phyloP scores from a whole-genome alignment of 2,888 invertebrate species.

The Patella caerulea region DNA sequence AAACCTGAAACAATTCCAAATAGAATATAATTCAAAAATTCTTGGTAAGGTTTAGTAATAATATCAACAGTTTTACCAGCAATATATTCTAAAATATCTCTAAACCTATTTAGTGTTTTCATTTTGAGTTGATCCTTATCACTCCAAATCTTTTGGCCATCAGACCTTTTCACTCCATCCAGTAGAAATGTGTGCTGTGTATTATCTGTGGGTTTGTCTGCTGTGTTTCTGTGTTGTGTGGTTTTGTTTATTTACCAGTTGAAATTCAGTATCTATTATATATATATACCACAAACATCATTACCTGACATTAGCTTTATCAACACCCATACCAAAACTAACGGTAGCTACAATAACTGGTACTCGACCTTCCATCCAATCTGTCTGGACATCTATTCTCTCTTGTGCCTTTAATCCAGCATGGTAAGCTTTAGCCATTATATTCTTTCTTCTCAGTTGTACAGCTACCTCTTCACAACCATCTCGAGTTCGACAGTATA shows the following conservation, averaged over 20 bases:
- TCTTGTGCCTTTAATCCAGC: conserved; percentile 78
- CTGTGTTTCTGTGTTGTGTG: too few species aligned
- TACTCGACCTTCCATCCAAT: conserved; percentile 91
- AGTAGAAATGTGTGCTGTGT: too few species aligned
- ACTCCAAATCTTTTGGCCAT: too few species aligned
- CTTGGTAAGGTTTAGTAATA: too few species aligned
- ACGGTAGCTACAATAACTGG: conserved; percentile 96
- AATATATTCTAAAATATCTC: too few species aligned
- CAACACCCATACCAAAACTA: conserved; percentile 99
- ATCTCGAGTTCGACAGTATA: conserved; percentile 95
- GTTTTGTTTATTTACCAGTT: not conserved
- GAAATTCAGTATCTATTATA: not conserved
- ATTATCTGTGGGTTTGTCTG: too few species aligned
- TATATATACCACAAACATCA: not conserved
- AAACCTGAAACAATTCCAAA: conserved; percentile 76
- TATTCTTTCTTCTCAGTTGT: conserved; percentile 78
- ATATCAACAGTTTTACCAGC: too few species aligned
- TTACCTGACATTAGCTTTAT: conserved; percentile 90
- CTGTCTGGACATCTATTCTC: conserved; percentile 85
- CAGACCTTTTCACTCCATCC: too few species aligned
- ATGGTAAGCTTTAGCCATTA: conserved; percentile 89
- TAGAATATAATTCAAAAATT: too few species aligned
- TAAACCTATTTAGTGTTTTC: too few species aligned
- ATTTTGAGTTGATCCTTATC: too few species aligned
- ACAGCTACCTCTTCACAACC: conserved; percentile 88